phyloP scores from a whole-genome alignment of 2,888 invertebrate species.

The Macrophya annulata region DNA sequence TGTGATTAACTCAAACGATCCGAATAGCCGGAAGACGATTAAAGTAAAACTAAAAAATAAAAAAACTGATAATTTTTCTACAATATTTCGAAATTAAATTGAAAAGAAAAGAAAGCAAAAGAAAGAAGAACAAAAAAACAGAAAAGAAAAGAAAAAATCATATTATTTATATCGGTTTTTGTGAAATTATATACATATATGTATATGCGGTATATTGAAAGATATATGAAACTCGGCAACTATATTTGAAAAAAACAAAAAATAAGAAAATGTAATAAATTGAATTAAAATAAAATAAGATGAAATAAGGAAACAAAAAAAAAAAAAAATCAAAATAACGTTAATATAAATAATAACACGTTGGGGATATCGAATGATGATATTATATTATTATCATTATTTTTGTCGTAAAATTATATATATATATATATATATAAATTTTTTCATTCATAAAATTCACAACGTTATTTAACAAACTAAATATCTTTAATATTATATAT shows the following conservation, averaged over 20 bases:
- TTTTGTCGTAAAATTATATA: too few species aligned
- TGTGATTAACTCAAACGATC: neutral
- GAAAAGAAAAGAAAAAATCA: neutral
- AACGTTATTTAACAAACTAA: neutral
- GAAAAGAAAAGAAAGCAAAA: neutral
- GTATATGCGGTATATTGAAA: too few species aligned
- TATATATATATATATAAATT: too few species aligned
- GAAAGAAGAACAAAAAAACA: neutral
- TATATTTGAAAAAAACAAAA: too few species aligned
- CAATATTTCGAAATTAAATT: neutral
- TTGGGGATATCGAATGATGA: neutral
- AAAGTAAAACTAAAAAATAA: too few species aligned
- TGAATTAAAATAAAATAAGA: too few species aligned
- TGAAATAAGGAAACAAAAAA: neutral
- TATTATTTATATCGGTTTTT: neutral
- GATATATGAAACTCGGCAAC: too few species aligned
- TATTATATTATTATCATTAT: neutral
- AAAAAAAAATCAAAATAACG: neutral
- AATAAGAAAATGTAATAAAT: neutral
- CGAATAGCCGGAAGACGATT: neutral
- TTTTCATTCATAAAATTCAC: neutral
- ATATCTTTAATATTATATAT: neutral
- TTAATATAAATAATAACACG: neutral
- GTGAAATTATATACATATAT: neutral
- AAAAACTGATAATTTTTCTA: neutral